Base-by-base conservation (phyloP, 2,797 vertebrate species). In the Meriones psammophilus region DNA sequence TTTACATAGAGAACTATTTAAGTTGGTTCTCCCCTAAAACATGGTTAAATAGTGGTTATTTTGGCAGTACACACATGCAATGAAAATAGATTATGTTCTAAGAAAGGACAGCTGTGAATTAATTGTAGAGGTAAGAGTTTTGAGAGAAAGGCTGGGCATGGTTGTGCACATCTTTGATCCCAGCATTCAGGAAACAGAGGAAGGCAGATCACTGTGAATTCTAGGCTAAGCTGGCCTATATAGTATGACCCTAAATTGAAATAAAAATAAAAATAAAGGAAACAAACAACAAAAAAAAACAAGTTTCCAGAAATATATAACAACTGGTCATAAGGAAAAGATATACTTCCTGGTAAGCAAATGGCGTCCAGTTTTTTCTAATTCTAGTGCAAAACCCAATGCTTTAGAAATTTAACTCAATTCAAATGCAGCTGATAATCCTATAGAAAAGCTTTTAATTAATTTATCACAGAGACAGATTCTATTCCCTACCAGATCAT, bases 371-470 rank as follows among this genome's bases (percentile, higher is more conserved):
- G 50, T 62, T 36, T 36, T 54, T 39, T 60, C 13, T 69, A 80
- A 73, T 88, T 74, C 22, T 33, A 92, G 8, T 46, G n/a, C 9
- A 90, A 93, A 96, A 85, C 33, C 14, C 93, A 85, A 68, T 60
- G 8, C 9, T 77, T 77, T 69, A 83, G 1, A 26, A 94, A 42
- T 46, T 58, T 77, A 85, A 56, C 81, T 91, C 5, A 33, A 76
- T 42, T 96, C 39, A 84, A 4, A 89, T 22, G 17, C 2, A 92
- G 4, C 42, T 87, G 2, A 36, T 33, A 5, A 20, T 46, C 28
- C 28, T 50, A 84, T 33, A 46, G 5, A 81, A 2, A 26, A 85
- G 88, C 20, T 60, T 86, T 54, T 60, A 71, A 66, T 77, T 17
- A 85, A 26, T 88, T 69, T 15, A 76, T 36, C 8, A 88, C 7